Conservation (phyloP, 1,140 invertebrate species). For the Nylanderia fulva region DNA sequence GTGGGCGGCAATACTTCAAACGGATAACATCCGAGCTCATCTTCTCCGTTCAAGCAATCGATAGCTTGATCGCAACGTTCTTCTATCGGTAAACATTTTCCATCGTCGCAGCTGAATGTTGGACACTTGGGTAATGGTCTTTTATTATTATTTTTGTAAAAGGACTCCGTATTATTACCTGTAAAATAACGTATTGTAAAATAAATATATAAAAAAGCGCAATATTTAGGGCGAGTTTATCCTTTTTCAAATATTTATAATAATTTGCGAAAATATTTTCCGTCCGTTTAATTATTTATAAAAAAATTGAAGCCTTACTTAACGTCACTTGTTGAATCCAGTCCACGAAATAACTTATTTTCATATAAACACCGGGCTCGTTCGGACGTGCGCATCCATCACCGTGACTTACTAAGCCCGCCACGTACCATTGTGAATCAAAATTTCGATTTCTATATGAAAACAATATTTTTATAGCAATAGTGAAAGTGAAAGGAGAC, state of each 20-base stretch:
- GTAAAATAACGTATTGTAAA: neutral
- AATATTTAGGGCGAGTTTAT: neutral
- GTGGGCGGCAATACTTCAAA: slow-evolving; percentile 81
- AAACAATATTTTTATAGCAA: slow-evolving; percentile 8
- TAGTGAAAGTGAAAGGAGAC: neutral
- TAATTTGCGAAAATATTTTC: neutral
- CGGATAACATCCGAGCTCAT: slow-evolving; percentile 87
- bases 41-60: slow-evolving; percentile 92
- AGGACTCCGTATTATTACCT: neutral
- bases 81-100: slow-evolving; percentile 89
- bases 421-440: slow-evolving; percentile 90
- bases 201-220: neutral
- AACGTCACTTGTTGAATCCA: slow-evolving; percentile 89
- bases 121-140: slow-evolving; percentile 88
- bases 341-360: slow-evolving; percentile 89
- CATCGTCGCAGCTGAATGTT: slow-evolving; percentile 89
- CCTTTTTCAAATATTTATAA: neutral
- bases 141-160: neutral
- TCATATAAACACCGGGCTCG: slow-evolving; percentile 94
- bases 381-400: slow-evolving; percentile 91
- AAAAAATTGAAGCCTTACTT: neutral
- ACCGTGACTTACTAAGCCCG: slow-evolving; percentile 93
- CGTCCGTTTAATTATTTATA: neutral
- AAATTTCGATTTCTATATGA: slow-evolving; percentile 86
- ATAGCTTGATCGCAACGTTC: slow-evolving; percentile 90